phyloP scores from a whole-genome alignment of 2,113 vertebrate genomes.

The Actinemys pallida region DNA sequence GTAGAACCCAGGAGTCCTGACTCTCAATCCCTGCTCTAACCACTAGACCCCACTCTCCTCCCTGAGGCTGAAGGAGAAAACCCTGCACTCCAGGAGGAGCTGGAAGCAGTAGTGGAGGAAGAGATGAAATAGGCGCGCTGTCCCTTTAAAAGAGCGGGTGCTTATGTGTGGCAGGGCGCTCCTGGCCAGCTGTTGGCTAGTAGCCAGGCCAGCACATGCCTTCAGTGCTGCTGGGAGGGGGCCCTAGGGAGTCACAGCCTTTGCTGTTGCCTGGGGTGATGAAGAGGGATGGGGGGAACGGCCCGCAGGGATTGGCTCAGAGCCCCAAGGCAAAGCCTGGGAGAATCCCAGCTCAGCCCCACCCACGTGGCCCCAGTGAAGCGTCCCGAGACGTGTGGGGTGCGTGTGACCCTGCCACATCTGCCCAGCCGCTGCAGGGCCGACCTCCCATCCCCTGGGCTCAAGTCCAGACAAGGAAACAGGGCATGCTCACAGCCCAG shows the following conservation, averaged over 20 bases:
- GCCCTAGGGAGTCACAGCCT: neutral
- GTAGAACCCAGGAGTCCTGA: too few relatives aligned
- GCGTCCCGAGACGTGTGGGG: neutral
- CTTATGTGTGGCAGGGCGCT: too few relatives aligned
- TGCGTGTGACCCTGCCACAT: neutral
- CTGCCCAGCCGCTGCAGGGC: neutral
- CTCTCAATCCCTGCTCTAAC: neutral
- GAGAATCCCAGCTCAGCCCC: neutral
- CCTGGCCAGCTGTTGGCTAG: neutral
- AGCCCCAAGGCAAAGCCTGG: neutral
- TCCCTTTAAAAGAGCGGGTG: neutral
- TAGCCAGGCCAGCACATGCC: neutral
- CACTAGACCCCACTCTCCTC: neutral
- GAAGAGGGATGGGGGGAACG: neutral
- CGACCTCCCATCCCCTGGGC: too few relatives aligned
- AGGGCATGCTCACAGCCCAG: neutral
- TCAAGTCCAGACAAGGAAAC: too few relatives aligned
- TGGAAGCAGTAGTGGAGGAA: neutral
- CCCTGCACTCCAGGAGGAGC: neutral
- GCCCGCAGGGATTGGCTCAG: neutral
- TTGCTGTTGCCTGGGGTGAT: neutral
- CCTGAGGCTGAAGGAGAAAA: neutral
- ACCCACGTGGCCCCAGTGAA: neutral
- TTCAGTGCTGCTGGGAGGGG: neutral
- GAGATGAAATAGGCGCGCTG: neutral